Percentiles rank a stretch among this genome's conserved stretches.
Evolutionary conservation across 2,888 invertebrate species (phyloP).

Genomic region (Catonia carolina): DNA sequence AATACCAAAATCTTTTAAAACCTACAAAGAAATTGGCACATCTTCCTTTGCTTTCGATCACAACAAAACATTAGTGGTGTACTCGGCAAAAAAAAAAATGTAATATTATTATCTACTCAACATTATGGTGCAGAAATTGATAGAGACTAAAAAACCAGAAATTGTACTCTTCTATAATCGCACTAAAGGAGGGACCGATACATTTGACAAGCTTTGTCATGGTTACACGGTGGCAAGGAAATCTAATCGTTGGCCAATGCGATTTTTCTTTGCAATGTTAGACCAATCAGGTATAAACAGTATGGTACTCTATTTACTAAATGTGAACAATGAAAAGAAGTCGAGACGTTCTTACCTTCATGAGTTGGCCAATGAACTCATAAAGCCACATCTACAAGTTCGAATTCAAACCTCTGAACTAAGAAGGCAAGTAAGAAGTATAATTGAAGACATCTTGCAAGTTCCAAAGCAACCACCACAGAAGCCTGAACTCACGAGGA

Average conservation of each 20-base stretch:
- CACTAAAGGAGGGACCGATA: constrained; percentile 35
- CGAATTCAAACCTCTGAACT: neutral
- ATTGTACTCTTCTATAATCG: constrained; percentile 33
- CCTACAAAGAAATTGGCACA: constrained; percentile 1
- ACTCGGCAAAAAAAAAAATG: neutral
- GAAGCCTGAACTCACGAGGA: neutral
- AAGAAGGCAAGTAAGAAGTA: neutral
- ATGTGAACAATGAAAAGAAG: neutral
- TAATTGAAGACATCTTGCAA: constrained; percentile 5
- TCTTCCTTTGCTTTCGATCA: constrained; percentile 11
- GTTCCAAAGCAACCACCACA: constrained; percentile 9
- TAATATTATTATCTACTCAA: neutral
- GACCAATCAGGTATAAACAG: constrained; percentile 32
- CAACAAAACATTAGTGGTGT: constrained; percentile 2
- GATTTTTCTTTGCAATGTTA: constrained; percentile 33
- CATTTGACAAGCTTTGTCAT: constrained; percentile 34
- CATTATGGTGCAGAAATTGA: no score
- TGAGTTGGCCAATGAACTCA: constrained; percentile 8
- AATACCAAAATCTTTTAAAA: constrained; percentile 13
- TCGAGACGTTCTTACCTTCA: neutral
- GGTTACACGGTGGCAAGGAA: constrained; percentile 27
- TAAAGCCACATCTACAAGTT: neutral
- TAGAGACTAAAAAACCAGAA: constrained; percentile 28
- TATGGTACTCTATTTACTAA: constrained; percentile 3
- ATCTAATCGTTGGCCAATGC: constrained; percentile 35